A percentile compares a stretch with the other conserved stretches of the same genome.
These are phyloP conservation scores for Ia io DNA, from an alignment of 2,113 vertebrate species.

Conservation along the genomic window DNA sequence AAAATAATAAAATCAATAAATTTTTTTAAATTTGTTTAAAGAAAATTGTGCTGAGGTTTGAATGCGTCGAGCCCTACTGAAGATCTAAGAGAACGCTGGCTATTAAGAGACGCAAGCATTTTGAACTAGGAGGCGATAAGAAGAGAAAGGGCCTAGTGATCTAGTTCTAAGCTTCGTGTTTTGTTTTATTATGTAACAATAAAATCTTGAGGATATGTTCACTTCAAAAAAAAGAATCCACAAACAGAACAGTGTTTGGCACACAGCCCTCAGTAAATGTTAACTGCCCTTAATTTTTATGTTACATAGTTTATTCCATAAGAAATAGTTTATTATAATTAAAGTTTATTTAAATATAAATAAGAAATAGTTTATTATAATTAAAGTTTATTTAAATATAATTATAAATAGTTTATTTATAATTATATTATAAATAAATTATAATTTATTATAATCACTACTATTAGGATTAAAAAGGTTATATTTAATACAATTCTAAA, in stretches of 20 bases:
- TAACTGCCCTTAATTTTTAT: not conserved
- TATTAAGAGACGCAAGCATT: not conserved
- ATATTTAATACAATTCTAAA: conserved; percentile 31
- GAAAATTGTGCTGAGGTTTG: not conserved
- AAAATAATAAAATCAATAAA: not conserved
- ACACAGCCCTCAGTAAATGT: not conserved
- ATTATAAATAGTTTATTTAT: too few species aligned
- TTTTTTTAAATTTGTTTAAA: not conserved
- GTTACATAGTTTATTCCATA: not conserved
- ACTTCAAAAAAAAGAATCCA: not conserved
- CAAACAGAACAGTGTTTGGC: not conserved
- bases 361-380: too few species aligned
- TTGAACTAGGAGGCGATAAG: not conserved
- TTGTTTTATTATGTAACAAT: not conserved
- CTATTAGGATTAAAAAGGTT: conserved; percentile 8
- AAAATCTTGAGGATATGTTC: not conserved
- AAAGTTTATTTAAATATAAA: too few species aligned
- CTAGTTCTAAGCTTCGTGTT: not conserved
- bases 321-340: not conserved
- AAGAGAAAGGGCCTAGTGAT: not conserved
- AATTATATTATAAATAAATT: too few species aligned
- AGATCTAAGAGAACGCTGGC: not conserved
- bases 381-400: too few species aligned
- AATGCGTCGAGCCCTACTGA: not conserved
- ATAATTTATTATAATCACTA: too few species aligned